A percentile compares a stretch with the other conserved stretches of the same genome.
Conservation (phyloP, 2,113 vertebrate genomes). For the Raphicerus campestris region DNA sequence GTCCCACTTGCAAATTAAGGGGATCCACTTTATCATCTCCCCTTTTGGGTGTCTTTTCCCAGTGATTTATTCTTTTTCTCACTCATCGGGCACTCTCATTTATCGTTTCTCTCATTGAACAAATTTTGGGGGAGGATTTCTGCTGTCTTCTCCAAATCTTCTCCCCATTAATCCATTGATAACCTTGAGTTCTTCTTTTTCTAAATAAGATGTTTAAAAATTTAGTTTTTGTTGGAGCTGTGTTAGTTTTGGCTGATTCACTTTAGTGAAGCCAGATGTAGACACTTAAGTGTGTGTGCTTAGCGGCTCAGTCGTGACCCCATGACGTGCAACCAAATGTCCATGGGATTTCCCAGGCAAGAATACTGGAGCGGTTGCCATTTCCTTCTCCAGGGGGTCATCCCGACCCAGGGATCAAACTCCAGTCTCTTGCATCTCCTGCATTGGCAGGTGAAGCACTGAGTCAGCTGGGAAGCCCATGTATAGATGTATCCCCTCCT, state of each 20-base stretch:
- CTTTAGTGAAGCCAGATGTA: neutral
- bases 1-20: neutral
- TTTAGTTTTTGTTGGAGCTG: neutral
- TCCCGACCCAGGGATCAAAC: fast-evolving
- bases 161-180: neutral
- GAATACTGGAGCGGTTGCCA: neutral
- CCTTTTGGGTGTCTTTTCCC: neutral
- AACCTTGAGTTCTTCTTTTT: neutral
- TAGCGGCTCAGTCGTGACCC: fast-evolving
- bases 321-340: neutral
- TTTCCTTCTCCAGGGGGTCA: neutral
- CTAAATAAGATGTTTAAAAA: neutral
- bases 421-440: neutral
- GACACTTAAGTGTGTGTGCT: neutral
- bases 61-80: neutral
- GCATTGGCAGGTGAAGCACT: fast-evolving
- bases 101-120: neutral
- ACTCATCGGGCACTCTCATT: fast-evolving
- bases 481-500: neutral
- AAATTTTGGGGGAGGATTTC: neutral
- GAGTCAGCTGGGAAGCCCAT: neutral
- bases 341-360: neutral
- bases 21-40: neutral
- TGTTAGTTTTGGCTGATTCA: neutral
- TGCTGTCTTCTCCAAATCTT: neutral